Evolutionary conservation across 92 coral and sea anemone genomes (phyloP), one percentile per base, ranked within the genome.

Genomic region (Porites divaricata): DNA sequence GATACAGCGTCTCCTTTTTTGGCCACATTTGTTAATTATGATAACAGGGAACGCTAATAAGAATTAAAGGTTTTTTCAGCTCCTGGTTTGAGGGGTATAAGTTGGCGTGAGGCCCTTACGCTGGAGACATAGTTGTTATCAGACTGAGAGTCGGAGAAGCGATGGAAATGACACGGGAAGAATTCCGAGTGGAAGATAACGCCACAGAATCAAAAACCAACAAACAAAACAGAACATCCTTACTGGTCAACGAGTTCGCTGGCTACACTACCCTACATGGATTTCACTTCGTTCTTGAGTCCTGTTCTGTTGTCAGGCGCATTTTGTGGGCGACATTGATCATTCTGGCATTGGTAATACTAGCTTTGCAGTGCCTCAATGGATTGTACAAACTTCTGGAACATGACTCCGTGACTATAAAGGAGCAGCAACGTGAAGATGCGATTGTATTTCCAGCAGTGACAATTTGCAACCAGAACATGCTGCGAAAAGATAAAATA

Each of bases 401-500:
- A 10, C 9, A 80, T 7, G 77, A 80, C 12, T 53, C 76, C 11
- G 6, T 80, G 19, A 51, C 75, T 2, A 62, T 57, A 9, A 68
- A 26, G 65, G 62, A 20, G 2, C 76, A 61, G 1, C 76, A 66
- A 12, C 76, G 63, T 1, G 11, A 49, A 13, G 7, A 82, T 4
- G 35, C 56, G 9, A 57, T 72, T 35, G 2, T 50, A 48, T 71
- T 71, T 41, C 74, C 74, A 70, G 74, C 74, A 8, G 74, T 70
- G 54, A 70, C 74, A 2, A 70, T 70, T 52, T 70, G 74, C 53
- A 70, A 70, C 35, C 74, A 41, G 9, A 70, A 70, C 74, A 70
- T 81, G 86, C 7, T 82, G 71, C 75, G 76, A 2, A 82, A 72
- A 72, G 50, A 41, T 12, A 56, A 72, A 24, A 56, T 82, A 9